Conservation (phyloP, 2,113 vertebrate genomes). For the Salminus brasiliensis region DNA sequence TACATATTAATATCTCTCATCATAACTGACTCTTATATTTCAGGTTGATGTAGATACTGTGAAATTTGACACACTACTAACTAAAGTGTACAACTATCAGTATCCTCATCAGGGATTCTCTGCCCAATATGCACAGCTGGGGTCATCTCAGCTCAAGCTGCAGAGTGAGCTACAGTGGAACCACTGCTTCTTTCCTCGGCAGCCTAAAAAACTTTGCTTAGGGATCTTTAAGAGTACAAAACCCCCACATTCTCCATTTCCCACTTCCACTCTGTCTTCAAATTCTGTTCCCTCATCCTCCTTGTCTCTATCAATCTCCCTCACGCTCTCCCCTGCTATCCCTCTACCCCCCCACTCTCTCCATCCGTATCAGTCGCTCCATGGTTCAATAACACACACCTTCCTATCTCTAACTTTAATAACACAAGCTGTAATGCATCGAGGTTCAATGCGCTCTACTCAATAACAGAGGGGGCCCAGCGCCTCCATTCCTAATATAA, state of each 20-base stretch:
- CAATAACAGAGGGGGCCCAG: constrained; percentile 43
- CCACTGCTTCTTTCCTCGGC: neutral
- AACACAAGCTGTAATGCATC: constrained; percentile 44
- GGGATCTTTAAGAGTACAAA: neutral
- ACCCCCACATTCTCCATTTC: neutral
- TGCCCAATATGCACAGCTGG: neutral
- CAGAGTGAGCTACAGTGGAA: neutral
- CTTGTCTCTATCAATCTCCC: constrained; percentile 2
- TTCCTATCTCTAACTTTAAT: constrained; percentile 47
- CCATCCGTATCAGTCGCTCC: constrained; percentile 37
- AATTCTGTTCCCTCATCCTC: constrained; percentile 40
- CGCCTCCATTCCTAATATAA: constrained; percentile 31
- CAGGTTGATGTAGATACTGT: neutral
- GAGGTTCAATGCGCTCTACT: constrained; percentile 43
- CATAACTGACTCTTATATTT: too few species aligned
- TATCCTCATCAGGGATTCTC: neutral
- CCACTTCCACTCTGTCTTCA: neutral
- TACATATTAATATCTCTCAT: too few species aligned
- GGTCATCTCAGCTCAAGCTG: neutral
- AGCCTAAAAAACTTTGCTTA: neutral
- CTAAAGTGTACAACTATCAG: neutral
- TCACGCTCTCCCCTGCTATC: constrained; percentile 6
- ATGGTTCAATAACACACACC: constrained; percentile 38
- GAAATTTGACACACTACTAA: neutral
- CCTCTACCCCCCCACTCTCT: constrained; percentile 24